Evolutionary conservation across 2,113 vertebrate genomes (phyloP).

Genomic region (Hipposideros armiger): DNA sequence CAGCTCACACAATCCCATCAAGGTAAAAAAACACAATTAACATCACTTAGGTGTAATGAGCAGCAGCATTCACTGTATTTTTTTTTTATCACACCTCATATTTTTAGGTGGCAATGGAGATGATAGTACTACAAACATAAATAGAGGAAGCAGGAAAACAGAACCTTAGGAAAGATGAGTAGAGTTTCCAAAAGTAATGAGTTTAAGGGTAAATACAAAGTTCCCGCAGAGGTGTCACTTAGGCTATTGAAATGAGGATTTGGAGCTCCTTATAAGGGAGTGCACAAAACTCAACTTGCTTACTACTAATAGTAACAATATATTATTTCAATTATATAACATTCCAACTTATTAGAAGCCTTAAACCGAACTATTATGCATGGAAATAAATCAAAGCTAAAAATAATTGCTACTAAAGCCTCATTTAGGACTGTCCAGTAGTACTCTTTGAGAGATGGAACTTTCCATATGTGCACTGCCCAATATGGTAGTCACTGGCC

Average conservation of each 20-base stretch:
- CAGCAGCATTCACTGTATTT: too few relatives aligned
- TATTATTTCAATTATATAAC: background rate
- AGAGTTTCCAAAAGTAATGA: background rate
- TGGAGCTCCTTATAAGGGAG: background rate
- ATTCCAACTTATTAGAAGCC: background rate
- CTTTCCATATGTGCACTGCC: background rate
- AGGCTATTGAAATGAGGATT: background rate
- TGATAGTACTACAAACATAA: background rate
- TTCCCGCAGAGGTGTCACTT: background rate
- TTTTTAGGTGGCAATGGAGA: background rate
- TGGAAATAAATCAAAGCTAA: background rate
- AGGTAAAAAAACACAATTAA: too few relatives aligned
- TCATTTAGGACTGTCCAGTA: background rate
- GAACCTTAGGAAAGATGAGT: background rate
- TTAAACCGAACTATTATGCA: background rate
- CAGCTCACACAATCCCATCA: too few relatives aligned
- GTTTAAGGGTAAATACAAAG: background rate
- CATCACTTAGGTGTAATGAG: too few relatives aligned
- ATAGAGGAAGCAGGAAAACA: background rate
- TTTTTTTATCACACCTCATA: too few relatives aligned
- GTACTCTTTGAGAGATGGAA: background rate
- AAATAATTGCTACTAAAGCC: background rate
- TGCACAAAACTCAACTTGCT: background rate
- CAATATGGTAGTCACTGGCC: background rate
- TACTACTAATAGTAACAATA: conserved; percentile 8